phyloP scores from a whole-genome alignment of 2,113 vertebrate genomes.

The Egretta garzetta region DNA sequence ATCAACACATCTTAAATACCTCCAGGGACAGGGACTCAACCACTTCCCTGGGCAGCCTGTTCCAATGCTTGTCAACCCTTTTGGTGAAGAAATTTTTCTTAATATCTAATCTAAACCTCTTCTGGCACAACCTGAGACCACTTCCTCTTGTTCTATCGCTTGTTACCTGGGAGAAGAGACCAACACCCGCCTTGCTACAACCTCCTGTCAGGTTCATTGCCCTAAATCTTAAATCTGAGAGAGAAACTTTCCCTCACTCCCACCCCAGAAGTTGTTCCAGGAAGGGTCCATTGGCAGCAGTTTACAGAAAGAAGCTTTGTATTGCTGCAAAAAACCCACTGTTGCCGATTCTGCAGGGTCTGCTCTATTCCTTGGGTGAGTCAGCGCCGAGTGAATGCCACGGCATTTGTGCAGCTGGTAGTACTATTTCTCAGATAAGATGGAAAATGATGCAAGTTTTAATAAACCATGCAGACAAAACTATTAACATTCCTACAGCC shows the following conservation, averaged over 20 bases:
- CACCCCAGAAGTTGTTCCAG: neutral
- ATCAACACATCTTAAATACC: too few relatives aligned
- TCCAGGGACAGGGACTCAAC: too few relatives aligned
- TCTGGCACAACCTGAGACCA: too few relatives aligned
- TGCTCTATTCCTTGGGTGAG: neutral
- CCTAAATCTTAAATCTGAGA: neutral
- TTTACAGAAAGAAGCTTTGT: neutral
- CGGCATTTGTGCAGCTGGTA: neutral
- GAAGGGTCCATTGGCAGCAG: neutral
- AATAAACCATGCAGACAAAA: slow-evolving; percentile 20
- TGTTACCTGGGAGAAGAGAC: too few relatives aligned
- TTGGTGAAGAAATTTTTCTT: too few relatives aligned
- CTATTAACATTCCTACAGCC: neutral
- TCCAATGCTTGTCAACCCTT: too few relatives aligned
- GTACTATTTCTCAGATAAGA: neutral
- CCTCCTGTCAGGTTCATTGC: too few relatives aligned
- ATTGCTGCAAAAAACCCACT: neutral
- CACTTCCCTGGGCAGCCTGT: too few relatives aligned
- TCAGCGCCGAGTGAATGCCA: neutral
- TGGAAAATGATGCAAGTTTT: slow-evolving; percentile 15
- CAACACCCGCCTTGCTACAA: too few relatives aligned
- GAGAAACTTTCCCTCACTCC: neutral
- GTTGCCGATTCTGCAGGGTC: neutral
- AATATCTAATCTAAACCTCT: too few relatives aligned
- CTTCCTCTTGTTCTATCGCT: too few relatives aligned